Percentiles rank a stretch among this genome's conserved stretches.
Evolutionary conservation across 2,888 invertebrate genomes (phyloP).

Genomic region (Pristionchus exspectatus): DNA sequence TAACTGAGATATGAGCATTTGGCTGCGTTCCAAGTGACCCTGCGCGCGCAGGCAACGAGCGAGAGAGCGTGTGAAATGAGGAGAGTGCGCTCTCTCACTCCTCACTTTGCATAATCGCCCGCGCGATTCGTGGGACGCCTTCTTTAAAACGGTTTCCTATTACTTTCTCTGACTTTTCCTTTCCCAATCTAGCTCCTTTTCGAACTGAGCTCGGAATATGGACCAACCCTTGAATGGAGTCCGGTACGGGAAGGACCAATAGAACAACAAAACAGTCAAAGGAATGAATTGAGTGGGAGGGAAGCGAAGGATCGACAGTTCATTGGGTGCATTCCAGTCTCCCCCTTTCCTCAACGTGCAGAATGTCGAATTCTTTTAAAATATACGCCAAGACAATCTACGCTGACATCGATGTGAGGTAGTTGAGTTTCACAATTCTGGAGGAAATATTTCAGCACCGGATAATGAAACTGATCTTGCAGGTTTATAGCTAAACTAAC

Average conservation of each 20-base stretch:
- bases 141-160: not conserved
- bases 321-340: not conserved
- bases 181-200: not conserved
- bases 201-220: not conserved
- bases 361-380: not conserved
- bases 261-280: not conserved
- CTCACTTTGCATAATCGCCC: no score
- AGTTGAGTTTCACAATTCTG: not conserved
- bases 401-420: conserved; percentile 1
- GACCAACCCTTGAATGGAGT: not conserved
- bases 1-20: no score
- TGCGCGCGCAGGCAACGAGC: no score
- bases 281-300: not conserved
- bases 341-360: not conserved
- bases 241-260: not conserved
- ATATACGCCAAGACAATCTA: not conserved
- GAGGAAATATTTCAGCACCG: no score
- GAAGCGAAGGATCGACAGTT: not conserved
- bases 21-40: no score
- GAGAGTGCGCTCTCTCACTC: no score
- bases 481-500: not conserved
- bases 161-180: not conserved
- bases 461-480: not conserved
- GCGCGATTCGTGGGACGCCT: no score
- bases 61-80: no score